These are phyloP conservation scores for Gymnocypris eckloni DNA, from an alignment of 2,797 vertebrate species.

Conservation along the genomic window DNA sequence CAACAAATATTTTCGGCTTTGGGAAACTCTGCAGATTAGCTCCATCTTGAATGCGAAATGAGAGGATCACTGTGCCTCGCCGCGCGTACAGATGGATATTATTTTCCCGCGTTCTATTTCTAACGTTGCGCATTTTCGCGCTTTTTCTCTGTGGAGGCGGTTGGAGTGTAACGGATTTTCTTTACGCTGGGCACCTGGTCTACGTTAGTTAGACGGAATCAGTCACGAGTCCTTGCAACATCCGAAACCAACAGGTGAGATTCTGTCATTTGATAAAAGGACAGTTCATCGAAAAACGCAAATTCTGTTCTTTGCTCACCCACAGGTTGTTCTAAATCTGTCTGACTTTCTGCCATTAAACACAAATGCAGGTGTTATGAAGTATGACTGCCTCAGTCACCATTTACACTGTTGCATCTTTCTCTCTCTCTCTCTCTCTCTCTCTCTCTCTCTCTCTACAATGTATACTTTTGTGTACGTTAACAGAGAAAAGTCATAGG, in stretches of 20 bases:
- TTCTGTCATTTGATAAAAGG: constrained; percentile 17
- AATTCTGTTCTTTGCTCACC: neutral
- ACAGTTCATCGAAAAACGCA: neutral
- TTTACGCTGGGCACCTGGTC: constrained; percentile 56
- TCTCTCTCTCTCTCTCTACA: no score
- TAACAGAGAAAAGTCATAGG: neutral
- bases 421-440: neutral
- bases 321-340: constrained; percentile 2
- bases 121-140: constrained; percentile 33
- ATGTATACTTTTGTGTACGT: neutral
- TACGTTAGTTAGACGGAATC: constrained; percentile 45
- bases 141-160: constrained; percentile 19
- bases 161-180: constrained; percentile 22
- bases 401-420: neutral
- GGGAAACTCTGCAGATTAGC: constrained; percentile 49
- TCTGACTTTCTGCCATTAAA: neutral
- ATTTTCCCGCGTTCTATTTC: constrained; percentile 3
- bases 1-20: constrained; percentile 27
- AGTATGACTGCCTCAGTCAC: neutral
- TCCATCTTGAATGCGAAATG: constrained; percentile 47
- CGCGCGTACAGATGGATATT: constrained; percentile 3
- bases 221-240: constrained; percentile 46
- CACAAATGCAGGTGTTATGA: neutral
- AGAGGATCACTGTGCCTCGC: constrained; percentile 10
- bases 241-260: constrained; percentile 62